Evolutionary conservation across 92 coral and sea anemone species (phyloP), one percentile per base, ranked within the genome.

Genomic region (Palythoa grandiflora): DNA sequence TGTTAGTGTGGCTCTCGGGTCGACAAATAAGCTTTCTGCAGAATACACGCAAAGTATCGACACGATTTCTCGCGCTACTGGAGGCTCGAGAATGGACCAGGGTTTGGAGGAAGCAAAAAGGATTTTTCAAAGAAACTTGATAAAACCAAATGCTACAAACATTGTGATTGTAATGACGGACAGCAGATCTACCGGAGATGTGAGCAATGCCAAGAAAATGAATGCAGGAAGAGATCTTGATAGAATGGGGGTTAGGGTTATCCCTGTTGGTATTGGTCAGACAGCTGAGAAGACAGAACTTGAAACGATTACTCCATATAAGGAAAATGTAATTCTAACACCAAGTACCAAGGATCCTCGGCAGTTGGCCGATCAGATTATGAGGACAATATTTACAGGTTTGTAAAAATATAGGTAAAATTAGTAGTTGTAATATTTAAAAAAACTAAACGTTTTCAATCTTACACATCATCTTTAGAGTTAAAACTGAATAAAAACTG

Each of bases 121-220:
- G 36, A 44, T 88, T 48, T 97, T 92, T 54, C 87, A 86, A 17
- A 87, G 88, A 52, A 84, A 65, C 20, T 88, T 91, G 11, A 88
- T 66, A 16, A 93, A 93, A 54, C 93, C 91, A 8, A 93, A 93
- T 38, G 96, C 90, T 10, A 80, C 89, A 71, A 92, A 95, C 75
- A 85, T 97, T 19, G 85, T 95, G 5, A 96, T 97, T 73, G 93
- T 97, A 11, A 83, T 97, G 70, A 87, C 95, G 65, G 99, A 95
- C 53, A 94, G 92, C 51, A 53, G 87, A 36, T 97, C 98, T 40
- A 91, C 96, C 12, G 91, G 94, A 5, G 94, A 93, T 70, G 54
- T 84, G 1, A 70, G 81, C 72, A 87, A 97, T 72, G 75, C 79
- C 84, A 92, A 88, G 60, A 79, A 79, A 61, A 39, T 21, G 73